Evolutionary conservation across 2,113 vertebrate species (phyloP), one percentile per base, ranked within the genome.

Genomic region (Pteruthius melanotis): DNA sequence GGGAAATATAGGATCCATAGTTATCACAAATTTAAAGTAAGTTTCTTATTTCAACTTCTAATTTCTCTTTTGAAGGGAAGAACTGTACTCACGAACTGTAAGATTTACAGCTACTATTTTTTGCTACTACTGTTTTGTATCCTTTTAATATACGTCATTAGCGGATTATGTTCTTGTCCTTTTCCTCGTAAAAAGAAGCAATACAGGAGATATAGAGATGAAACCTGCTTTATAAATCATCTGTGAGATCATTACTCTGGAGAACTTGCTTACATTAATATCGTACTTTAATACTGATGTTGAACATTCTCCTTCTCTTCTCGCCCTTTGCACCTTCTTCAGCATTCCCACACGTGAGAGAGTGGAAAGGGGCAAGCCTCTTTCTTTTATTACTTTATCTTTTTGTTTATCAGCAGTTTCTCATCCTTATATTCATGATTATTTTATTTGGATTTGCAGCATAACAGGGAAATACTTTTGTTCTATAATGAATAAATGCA

Each of bases 291-390:
- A 49, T 54, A 64, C 40, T 64, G 26, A n/a, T 60, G 33, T 10
- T 70, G 27, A 53, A 28, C 35, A 60, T 45, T 87, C 7, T 57
- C 11, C 6, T 50, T 44, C 39, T 74, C 4, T 65, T 83, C 47
- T 69, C 1, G 0, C 14, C 28, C 17, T n/a, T 6, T 37, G 13
- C 3, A 7, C 3, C 2, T 10, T 31, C 12, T 88, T 82, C 15
- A 44, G n/a, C 81, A 69, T 74, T 84, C n/a, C 26, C 24, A 15
- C 2, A 1, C 23, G 37, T 65, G 17, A 77, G 30, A 42, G 6
- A 56, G 35, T 30, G 13, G 24, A 69, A 77, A 31, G n/a, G 14
- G 54, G 39, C 11, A 56, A 60, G 4, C 1, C 7, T 50, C 15
- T 64, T 79, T 26, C 20, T 37, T 59, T 52, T 76, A 21, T 27